Evolutionary conservation across 2,888 invertebrate species (phyloP).

Genomic region (Subacronicta megacephala): DNA sequence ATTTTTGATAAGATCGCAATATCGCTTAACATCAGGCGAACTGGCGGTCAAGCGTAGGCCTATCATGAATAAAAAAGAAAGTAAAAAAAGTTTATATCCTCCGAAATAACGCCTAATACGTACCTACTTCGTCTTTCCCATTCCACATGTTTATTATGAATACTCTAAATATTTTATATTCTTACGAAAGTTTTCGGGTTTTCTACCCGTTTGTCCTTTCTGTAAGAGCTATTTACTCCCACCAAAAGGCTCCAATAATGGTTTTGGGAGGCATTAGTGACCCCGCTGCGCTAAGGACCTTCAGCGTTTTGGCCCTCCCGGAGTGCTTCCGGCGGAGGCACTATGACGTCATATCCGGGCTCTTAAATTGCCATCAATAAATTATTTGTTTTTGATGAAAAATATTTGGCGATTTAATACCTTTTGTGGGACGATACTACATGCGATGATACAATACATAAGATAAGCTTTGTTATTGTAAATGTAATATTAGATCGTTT

Average conservation of each 20-base stretch:
- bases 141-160: conserved; percentile 41
- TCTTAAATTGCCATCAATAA: conserved; percentile 63
- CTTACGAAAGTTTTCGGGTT: conserved; percentile 38
- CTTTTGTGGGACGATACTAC: too few relatives aligned
- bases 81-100: too few relatives aligned
- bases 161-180: conserved; percentile 50
- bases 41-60: too few relatives aligned
- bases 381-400: conserved; percentile 61
- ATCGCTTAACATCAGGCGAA: too few relatives aligned
- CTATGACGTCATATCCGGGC: conserved; percentile 70
- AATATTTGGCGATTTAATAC: background rate
- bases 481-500: too few relatives aligned
- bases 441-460: too few relatives aligned
- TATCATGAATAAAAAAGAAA: too few relatives aligned
- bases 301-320: conserved; percentile 68
- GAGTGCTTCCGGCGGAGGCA: conserved; percentile 69
- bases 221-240: conserved; percentile 75
- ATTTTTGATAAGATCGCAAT: too few relatives aligned
- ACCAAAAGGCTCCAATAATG: conserved; percentile 79
- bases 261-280: conserved; percentile 79
- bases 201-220: conserved; percentile 61
- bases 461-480: too few relatives aligned
- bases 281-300: conserved; percentile 76
- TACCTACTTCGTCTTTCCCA: conserved; percentile 5
- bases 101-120: too few relatives aligned